Evolutionary conservation across 2,888 invertebrate species (phyloP).

Genomic region (Drosophila kuntzei): DNA sequence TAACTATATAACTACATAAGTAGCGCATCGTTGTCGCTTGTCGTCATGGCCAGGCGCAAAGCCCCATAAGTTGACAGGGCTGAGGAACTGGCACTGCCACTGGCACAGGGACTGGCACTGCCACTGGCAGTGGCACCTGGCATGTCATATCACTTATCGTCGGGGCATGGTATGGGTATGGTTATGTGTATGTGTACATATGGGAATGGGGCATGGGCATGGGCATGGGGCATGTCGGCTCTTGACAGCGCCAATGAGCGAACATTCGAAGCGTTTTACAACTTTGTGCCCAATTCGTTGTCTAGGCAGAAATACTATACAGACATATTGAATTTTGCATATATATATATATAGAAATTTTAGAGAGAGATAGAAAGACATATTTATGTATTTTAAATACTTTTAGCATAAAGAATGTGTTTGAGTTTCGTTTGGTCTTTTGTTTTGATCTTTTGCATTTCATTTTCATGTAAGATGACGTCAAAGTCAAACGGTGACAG

Average conservation of each 20-base stretch:
- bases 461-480: slow-evolving; percentile 79
- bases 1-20: slow-evolving; percentile 70
- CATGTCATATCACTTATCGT: slow-evolving; percentile 83
- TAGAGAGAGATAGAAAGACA: not conserved
- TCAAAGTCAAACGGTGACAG: slow-evolving; percentile 81
- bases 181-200: not conserved
- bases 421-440: slow-evolving; percentile 32
- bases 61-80: slow-evolving; percentile 72
- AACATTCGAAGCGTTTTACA: slow-evolving; percentile 84
- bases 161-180: slow-evolving; percentile 21
- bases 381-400: slow-evolving; percentile 41
- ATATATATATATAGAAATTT: slow-evolving; percentile 7
- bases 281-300: slow-evolving; percentile 84
- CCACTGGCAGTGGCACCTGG: slow-evolving; percentile 80
- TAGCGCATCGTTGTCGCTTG: slow-evolving; percentile 65
- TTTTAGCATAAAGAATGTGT: slow-evolving; percentile 30
- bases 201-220: slow-evolving; percentile 18
- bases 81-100: slow-evolving; percentile 47
- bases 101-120: slow-evolving; percentile 51
- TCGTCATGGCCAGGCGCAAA: slow-evolving; percentile 79
- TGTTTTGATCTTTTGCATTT: slow-evolving; percentile 77
- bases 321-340: slow-evolving; percentile 78
- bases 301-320: slow-evolving; percentile 75
- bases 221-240: slow-evolving; percentile 54
- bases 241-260: slow-evolving; percentile 85